phyloP scores from a whole-genome alignment of 1,140 invertebrate genomes.

The Bombus sylvicola region DNA sequence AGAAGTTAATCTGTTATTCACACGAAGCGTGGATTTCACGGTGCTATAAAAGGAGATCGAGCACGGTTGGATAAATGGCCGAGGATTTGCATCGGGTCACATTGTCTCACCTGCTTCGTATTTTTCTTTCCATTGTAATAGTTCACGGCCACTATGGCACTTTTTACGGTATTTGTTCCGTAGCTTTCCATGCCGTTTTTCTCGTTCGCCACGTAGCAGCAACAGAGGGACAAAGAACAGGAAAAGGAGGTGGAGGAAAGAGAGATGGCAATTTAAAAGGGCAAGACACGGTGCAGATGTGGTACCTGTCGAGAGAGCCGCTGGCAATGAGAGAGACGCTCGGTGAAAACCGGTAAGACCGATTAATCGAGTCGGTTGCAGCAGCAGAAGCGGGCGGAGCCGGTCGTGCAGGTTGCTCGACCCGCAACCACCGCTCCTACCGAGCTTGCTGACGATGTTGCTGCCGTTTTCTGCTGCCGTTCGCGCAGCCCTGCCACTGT shows the following conservation, averaged over 20 bases:
- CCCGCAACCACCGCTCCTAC: not conserved
- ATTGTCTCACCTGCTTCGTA: not conserved
- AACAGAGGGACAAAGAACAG: not conserved
- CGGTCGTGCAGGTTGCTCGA: conserved; percentile 71
- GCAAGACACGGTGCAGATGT: conserved; percentile 37
- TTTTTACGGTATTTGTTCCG: not conserved
- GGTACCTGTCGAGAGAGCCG: conserved; percentile 46
- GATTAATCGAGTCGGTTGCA: conserved; percentile 66
- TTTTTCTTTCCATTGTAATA: not conserved
- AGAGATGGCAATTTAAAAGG: conserved; percentile 27
- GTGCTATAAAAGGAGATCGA: not conserved
- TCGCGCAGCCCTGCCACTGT: conserved; percentile 10
- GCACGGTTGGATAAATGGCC: not conserved
- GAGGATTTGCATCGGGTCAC: not conserved
- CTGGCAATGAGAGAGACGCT: conserved; percentile 37
- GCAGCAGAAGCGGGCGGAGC: conserved; percentile 57
- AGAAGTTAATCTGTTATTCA: conserved; percentile 3
- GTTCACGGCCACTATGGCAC: not conserved
- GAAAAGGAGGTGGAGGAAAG: not conserved
- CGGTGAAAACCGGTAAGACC: conserved; percentile 73
- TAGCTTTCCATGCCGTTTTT: not conserved
- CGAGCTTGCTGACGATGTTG: conserved; percentile 42
- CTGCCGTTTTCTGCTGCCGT: conserved; percentile 56
- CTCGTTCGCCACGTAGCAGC: not conserved
- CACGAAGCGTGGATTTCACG: not conserved